phyloP scores from a whole-genome alignment of 35 echinoderm and acorn worm genomes.

The Heliocidaris tuberculata region DNA sequence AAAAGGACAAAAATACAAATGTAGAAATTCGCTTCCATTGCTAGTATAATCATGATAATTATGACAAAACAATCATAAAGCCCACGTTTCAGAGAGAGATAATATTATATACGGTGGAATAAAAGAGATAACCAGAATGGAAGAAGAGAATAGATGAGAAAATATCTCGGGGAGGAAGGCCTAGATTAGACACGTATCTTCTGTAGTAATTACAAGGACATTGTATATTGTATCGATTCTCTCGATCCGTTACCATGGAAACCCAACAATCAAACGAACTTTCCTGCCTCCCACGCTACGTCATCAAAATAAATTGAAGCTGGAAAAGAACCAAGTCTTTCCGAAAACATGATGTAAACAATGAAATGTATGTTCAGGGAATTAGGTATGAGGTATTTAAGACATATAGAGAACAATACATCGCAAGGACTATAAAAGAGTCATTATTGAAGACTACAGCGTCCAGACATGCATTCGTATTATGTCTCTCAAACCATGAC shows the following conservation, averaged over 20 bases:
- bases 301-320: conserved; percentile 1
- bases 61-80: not conserved
- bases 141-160: not conserved
- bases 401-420: not conserved
- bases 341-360: not conserved
- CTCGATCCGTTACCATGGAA: not conserved
- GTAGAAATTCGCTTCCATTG: no score
- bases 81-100: not conserved
- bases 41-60: not conserved
- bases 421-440: not conserved
- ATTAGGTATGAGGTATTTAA: not conserved
- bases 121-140: not conserved
- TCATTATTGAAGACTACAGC: not conserved
- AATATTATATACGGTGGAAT: not conserved
- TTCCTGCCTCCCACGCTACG: not conserved
- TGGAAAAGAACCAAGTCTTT: not conserved
- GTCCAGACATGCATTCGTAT: not conserved
- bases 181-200: not conserved
- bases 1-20: no score
- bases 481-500: not conserved
- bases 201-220: not conserved
- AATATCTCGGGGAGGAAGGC: not conserved
- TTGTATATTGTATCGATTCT: not conserved
- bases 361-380: not conserved
- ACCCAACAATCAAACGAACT: conserved; percentile 7